These are phyloP conservation scores for Osmerus eperlanus DNA, from an alignment of 2,113 vertebrate species.

Conservation along the genomic window DNA sequence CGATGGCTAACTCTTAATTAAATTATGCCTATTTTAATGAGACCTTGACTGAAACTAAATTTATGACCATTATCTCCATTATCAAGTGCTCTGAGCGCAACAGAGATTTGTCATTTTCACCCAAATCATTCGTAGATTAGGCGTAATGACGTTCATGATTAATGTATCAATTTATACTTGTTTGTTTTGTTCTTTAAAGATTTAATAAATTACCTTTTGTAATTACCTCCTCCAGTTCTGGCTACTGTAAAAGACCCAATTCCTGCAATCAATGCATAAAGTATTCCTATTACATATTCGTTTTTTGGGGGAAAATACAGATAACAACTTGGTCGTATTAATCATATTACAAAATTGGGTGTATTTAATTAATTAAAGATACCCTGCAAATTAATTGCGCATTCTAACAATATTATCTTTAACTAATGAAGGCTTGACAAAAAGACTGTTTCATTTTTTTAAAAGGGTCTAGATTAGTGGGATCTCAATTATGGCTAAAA, in stretches of 20 bases:
- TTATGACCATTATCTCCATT: constrained; percentile 95
- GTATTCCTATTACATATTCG: constrained; percentile 80
- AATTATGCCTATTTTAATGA: constrained; percentile 96
- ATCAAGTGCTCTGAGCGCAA: constrained; percentile 84
- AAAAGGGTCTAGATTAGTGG: constrained; percentile 71
- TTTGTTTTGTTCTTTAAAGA: constrained; percentile 90
- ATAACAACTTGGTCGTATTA: constrained; percentile 87
- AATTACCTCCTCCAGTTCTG: constrained; percentile 80
- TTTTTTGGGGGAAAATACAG: constrained; percentile 80
- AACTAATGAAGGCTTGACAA: constrained; percentile 75
- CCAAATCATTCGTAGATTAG: constrained; percentile 74
- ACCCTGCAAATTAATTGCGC: constrained; percentile 74
- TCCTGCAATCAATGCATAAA: constrained; percentile 78
- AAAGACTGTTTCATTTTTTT: constrained; percentile 69
- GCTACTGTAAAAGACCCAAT: constrained; percentile 62
- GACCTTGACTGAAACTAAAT: constrained; percentile 91
- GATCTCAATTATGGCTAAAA: constrained; percentile 81
- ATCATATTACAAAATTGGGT: constrained; percentile 79
- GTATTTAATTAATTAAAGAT: constrained; percentile 78
- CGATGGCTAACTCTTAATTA: constrained; percentile 90
- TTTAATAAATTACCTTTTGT: constrained; percentile 85
- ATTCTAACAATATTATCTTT: constrained; percentile 79
- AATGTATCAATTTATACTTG: constrained; percentile 94
- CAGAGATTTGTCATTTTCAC: constrained; percentile 92
- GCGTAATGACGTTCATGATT: constrained; percentile 86